These are phyloP conservation scores for Meteorus cinctellus DNA, from an alignment of 2,888 invertebrate genomes.

Conservation along the genomic window DNA sequence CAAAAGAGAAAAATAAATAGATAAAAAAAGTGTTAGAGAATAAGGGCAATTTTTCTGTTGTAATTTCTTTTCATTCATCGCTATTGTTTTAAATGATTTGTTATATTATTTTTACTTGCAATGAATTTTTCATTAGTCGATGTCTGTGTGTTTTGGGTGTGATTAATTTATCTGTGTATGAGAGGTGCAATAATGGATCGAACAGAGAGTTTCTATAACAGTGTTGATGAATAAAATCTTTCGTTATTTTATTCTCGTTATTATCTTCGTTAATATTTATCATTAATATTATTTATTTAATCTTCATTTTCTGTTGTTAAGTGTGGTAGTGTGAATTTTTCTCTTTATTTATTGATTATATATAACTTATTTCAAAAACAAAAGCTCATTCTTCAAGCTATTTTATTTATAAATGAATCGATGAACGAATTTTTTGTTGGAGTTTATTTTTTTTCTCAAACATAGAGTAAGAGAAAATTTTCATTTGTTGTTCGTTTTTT, in stretches of 20 bases:
- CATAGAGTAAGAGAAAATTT: too few relatives aligned
- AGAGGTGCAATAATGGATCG: slow-evolving; percentile 34
- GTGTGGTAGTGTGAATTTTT: background rate
- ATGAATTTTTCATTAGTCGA: background rate
- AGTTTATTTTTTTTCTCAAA: too few relatives aligned
- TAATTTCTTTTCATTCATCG: background rate
- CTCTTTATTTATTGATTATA: background rate
- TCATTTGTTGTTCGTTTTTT: too few relatives aligned
- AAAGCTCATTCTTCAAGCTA: background rate
- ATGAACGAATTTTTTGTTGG: too few relatives aligned
- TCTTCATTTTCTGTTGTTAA: background rate
- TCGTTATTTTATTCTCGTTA: background rate
- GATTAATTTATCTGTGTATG: background rate
- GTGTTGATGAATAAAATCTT: background rate
- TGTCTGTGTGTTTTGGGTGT: background rate
- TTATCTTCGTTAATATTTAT: slow-evolving; percentile 16
- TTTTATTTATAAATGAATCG: too few relatives aligned
- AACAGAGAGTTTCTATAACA: slow-evolving; percentile 21
- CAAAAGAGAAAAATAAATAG: background rate
- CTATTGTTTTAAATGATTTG: slow-evolving; percentile 22
- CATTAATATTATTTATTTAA: slow-evolving; percentile 1
- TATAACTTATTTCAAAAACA: slow-evolving; percentile 1
- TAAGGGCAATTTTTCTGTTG: background rate
- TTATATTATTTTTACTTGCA: background rate
- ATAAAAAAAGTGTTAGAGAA: background rate